Base-by-base conservation (phyloP, 2,797 vertebrate species). In the Notoglanidium macrostoma region DNA sequence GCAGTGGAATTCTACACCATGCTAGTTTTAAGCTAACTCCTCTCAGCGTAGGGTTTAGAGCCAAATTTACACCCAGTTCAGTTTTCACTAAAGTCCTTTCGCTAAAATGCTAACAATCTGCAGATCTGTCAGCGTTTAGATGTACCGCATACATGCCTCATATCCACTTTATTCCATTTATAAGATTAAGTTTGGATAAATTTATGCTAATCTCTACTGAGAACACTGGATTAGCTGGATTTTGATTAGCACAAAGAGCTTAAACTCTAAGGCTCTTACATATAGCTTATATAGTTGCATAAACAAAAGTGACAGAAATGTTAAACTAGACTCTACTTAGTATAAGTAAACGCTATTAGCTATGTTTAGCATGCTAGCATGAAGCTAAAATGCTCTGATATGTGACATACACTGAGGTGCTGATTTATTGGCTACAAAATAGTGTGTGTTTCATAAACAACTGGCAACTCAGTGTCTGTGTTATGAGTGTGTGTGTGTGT, bases 401-500 rank as follows among this genome's bases (percentile, higher is more conserved):
- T 23, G 8, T 19, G n/a, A 79, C 74, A 10, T 19, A 73, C 70
- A 40, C 11, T 46, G 9, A 73, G 17, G 46, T 26, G 21, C 9
- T 23, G n/a, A 44, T 55, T 51, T 26, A 54, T 32, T 44, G 12
- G 17, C 5, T 23, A 59, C 19, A 26, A 40, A 51, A 67, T 49
- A n/a, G 49, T n/a, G 68, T 55, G 29, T 35, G 57, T 65, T 46
- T 67, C 51, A 40, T 35, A 55, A 59, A 40, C 32, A 40, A 59
- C 51, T 59, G 77, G 77, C 55, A 80, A 80, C 55, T 80, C 17
- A 40, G 49, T 57, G 70, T 89, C 73, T 86, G 59, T 83, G 85
- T 40, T 86, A 73, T 87, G 68, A 84, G 76, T 85, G 87, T 79
- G 88, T 77, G 84, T 46, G n/a, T 29, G 82, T 87, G 85, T 82